phyloP scores from a whole-genome alignment of 2,888 invertebrate species.

The Aproaerema taeniolella region DNA sequence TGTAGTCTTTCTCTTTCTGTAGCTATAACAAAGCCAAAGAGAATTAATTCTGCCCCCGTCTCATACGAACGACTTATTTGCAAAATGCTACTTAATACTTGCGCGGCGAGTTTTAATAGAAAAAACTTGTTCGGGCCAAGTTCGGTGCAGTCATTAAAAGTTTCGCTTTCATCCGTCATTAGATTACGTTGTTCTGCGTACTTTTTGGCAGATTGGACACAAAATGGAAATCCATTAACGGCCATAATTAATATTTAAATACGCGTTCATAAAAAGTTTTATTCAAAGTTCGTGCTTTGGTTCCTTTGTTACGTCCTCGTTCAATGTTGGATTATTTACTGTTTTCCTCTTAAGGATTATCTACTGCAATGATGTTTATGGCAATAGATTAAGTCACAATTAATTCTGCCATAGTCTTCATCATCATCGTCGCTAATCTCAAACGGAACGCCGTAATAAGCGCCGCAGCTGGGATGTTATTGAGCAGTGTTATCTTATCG shows the following conservation, averaged over 20 bases:
- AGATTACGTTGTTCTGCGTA: background rate
- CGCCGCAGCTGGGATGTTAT: conserved; percentile 32
- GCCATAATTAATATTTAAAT: too few species aligned
- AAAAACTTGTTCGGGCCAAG: conserved; percentile 18
- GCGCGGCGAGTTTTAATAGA: conserved; percentile 13
- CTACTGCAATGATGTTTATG: too few species aligned
- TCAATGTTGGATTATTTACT: too few species aligned
- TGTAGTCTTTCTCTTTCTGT: too few species aligned
- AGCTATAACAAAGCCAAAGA: conserved; percentile 1
- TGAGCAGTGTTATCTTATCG: conserved; percentile 64
- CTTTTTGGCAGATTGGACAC: too few species aligned
- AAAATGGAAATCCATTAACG: too few species aligned
- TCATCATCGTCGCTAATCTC: conserved; percentile 4
- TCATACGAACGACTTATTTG: conserved; percentile 12
- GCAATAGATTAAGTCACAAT: too few species aligned
- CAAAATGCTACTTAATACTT: conserved; percentile 15
- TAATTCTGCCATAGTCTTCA: too few species aligned
- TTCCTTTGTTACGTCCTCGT: too few species aligned
- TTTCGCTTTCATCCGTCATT: conserved; percentile 24
- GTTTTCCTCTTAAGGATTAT: too few species aligned
- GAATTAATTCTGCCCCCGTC: conserved; percentile 6
- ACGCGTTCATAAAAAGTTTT: too few species aligned
- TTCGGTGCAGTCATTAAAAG: conserved; percentile 27
- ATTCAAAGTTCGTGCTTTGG: too few species aligned
- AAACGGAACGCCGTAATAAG: conserved; percentile 8